Percentiles rank a stretch among this genome's conserved stretches.
phyloP scores from a whole-genome alignment of 2,113 vertebrate species.

The Apus apus region DNA sequence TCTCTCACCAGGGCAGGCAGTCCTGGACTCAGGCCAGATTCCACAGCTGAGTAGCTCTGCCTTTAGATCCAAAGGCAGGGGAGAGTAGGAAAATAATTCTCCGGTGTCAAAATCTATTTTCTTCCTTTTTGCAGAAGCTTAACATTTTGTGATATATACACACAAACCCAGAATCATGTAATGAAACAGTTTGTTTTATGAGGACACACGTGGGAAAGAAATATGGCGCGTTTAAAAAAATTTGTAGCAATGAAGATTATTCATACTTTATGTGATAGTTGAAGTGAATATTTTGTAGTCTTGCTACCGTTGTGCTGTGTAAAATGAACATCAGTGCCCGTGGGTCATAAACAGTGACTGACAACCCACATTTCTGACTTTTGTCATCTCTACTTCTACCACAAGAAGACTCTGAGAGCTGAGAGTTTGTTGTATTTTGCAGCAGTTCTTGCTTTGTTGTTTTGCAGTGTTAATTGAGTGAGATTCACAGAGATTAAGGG shows the following conservation, averaged over 20 bases:
- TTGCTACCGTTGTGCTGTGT: not conserved
- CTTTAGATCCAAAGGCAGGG: conserved; percentile 72
- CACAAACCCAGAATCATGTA: conserved; percentile 50
- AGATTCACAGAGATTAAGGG: not conserved
- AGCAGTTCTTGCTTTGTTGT: not conserved
- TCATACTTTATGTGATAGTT: conserved; percentile 50
- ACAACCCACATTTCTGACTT: not conserved
- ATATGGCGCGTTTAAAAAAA: conserved; percentile 39
- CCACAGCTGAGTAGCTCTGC: conserved; percentile 72
- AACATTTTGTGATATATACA: conserved; percentile 62
- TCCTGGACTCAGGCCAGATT: conserved; percentile 71
- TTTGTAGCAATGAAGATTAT: not conserved
- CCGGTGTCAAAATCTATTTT: conserved; percentile 70
- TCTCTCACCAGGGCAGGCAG: conserved; percentile 23
- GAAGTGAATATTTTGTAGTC: conserved; percentile 15
- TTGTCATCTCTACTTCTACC: not conserved
- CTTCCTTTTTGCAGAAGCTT: conserved; percentile 73
- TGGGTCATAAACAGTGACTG: not conserved
- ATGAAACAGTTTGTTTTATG: conserved; percentile 67
- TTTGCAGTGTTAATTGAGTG: not conserved
- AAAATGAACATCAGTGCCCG: not conserved
- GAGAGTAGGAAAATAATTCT: conserved; percentile 74
- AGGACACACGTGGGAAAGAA: conserved; percentile 61
- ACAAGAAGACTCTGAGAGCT: not conserved
- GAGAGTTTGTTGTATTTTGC: not conserved